phyloP scores from a whole-genome alignment of 1,140 invertebrate genomes.

The Drosophila carrolli region DNA sequence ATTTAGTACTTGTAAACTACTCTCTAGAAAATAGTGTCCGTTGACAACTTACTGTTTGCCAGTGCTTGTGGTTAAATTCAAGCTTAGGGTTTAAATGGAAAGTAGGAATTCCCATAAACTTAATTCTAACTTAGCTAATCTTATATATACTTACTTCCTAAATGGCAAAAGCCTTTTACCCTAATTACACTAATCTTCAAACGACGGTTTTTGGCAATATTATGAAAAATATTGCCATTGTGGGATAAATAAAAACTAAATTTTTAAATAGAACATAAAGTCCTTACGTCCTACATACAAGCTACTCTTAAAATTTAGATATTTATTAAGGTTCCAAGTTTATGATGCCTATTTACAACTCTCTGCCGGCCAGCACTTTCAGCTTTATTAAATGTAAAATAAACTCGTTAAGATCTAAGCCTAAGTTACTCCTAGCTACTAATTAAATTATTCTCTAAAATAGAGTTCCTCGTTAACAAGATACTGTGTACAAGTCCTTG shows the following conservation, averaged over 20 bases:
- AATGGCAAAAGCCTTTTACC: no score
- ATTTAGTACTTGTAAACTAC: not conserved
- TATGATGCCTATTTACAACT: no score
- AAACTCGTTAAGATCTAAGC: not conserved
- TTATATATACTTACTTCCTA: no score
- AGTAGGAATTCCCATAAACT: no score
- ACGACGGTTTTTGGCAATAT: conserved; percentile 1
- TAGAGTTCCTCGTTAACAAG: not conserved
- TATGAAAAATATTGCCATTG: not conserved
- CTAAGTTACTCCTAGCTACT: not conserved
- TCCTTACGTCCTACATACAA: not conserved
- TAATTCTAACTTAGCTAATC: no score
- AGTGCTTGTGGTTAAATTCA: no score
- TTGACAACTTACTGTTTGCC: no score
- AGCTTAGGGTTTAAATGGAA: no score
- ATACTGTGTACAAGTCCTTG: not conserved
- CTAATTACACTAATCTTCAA: conserved; percentile 1
- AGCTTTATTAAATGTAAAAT: not conserved
- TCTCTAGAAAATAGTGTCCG: no score
- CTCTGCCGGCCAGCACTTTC: no score
- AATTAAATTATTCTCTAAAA: not conserved
- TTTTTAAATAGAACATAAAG: not conserved
- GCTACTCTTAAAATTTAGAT: no score
- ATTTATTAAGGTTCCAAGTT: no score
- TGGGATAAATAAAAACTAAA: not conserved